phyloP scores from a whole-genome alignment of 2,888 invertebrate genomes.

The Morpho achilles region DNA sequence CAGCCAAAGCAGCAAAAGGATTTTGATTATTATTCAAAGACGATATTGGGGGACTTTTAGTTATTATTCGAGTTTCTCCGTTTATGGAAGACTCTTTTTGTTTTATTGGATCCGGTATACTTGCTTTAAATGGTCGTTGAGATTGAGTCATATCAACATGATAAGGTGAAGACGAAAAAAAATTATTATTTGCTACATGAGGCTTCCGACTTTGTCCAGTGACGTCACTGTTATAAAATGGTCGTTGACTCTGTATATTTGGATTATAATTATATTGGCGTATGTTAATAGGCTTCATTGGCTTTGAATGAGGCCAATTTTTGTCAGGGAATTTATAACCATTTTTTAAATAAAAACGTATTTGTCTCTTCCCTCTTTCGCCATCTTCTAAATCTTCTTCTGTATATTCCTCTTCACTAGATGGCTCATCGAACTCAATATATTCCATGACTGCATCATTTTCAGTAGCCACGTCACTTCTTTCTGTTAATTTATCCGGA shows the following conservation, averaged over 20 bases:
- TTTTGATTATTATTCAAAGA: conserved; percentile 61
- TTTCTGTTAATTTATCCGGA: conserved; percentile 42
- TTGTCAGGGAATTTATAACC: conserved; percentile 51
- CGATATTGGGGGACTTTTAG: conserved; percentile 78
- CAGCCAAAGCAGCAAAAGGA: conserved; percentile 60
- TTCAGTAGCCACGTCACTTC: conserved; percentile 37
- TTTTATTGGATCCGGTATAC: conserved; percentile 52
- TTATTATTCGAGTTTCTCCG: conserved; percentile 63
- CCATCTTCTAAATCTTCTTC: conserved; percentile 42
- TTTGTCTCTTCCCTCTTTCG: conserved; percentile 72
- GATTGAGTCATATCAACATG: conserved; percentile 44
- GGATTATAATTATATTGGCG: conserved; percentile 49
- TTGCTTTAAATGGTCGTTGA: conserved; percentile 58
- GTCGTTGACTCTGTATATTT: conserved; percentile 45
- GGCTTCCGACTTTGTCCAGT: conserved; percentile 43
- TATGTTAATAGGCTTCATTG: conserved; percentile 47
- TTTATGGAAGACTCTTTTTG: conserved; percentile 45
- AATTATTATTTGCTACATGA: conserved; percentile 41
- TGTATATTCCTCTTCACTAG: conserved; percentile 32
- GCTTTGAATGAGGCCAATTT: conserved; percentile 53
- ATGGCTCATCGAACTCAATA: conserved; percentile 41
- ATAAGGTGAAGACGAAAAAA: conserved; percentile 46
- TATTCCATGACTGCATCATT: conserved; percentile 57
- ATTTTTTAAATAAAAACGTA: conserved; percentile 62
- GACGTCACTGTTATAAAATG: conserved; percentile 42